phyloP scores from a whole-genome alignment of 2,888 invertebrate species.

The Strigamia transsilvanica region DNA sequence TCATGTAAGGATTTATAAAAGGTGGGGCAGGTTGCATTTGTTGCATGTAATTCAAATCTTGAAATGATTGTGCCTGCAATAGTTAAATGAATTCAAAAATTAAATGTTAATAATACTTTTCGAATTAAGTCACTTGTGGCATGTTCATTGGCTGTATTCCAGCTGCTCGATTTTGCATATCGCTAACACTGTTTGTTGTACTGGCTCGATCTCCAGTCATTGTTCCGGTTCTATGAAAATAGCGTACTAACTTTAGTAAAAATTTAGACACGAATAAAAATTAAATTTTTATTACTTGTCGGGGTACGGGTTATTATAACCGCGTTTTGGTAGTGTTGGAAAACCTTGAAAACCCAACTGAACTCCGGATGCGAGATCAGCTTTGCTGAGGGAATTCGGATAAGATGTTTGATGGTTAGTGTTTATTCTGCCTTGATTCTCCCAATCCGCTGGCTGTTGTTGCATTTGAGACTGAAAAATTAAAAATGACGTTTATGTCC shows the following conservation, averaged over 20 bases:
- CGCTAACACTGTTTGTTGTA: slow-evolving; percentile 50
- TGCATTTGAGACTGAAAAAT: not conserved
- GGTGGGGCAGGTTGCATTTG: not conserved
- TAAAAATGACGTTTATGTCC: not conserved
- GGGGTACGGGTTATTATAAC: not conserved
- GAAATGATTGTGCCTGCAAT: not conserved
- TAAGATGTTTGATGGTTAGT: not conserved
- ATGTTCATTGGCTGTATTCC: slow-evolving; percentile 18
- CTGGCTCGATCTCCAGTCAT: not conserved
- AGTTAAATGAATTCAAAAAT: not conserved
- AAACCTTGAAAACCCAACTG: slow-evolving; percentile 44
- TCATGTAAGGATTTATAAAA: slow-evolving; percentile 42
- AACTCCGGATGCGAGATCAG: not conserved
- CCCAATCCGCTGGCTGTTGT: not conserved
- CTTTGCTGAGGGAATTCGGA: slow-evolving; percentile 32
- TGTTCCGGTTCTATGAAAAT: not conserved
- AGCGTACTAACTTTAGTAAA: not conserved
- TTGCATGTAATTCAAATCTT: slow-evolving; percentile 4
- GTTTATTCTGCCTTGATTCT: not conserved
- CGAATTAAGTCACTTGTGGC: not conserved
- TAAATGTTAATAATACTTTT: not conserved
- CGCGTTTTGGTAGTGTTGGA: slow-evolving; percentile 49
- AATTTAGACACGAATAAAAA: not conserved
- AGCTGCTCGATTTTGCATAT: slow-evolving; percentile 49
- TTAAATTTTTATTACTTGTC: not conserved